These are phyloP conservation scores for Anguilla obscura DNA, from an alignment of 2,797 vertebrate genomes.

Conservation along the genomic window DNA sequence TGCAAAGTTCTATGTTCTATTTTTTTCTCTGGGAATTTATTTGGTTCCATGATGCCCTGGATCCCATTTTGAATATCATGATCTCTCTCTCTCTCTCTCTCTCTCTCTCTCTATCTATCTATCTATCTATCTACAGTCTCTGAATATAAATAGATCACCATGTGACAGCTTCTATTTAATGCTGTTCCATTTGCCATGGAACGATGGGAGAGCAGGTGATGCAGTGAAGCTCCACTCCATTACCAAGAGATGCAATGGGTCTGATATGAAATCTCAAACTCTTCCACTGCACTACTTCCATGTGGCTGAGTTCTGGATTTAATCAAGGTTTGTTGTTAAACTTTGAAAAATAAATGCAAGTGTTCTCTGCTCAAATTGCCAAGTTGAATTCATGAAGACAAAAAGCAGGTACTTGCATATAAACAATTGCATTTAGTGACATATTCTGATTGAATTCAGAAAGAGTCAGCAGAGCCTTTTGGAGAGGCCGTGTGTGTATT, in stretches of 20 bases:
- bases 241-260: neutral
- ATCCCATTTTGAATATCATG: neutral
- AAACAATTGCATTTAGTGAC: neutral
- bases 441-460: too few relatives aligned
- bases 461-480: too few relatives aligned
- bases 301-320: neutral
- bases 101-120: neutral
- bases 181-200: neutral
- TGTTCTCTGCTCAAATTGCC: neutral
- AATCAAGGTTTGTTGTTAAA: neutral
- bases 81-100: slow-evolving; percentile 4
- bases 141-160: slow-evolving; percentile 15
- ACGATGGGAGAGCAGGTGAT: neutral
- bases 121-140: neutral
- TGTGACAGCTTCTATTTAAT: neutral
- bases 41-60: neutral
- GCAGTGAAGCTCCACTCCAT: neutral
- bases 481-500: too few relatives aligned
- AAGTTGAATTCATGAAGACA: neutral
- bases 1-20: neutral
- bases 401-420: neutral
- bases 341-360: neutral
- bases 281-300: neutral
- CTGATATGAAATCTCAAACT: too few relatives aligned
- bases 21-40: neutral